Evolutionary conservation across 2,888 invertebrate species (phyloP), one percentile per base, ranked within the genome.

Genomic region (Bhutanitis thaidina): DNA sequence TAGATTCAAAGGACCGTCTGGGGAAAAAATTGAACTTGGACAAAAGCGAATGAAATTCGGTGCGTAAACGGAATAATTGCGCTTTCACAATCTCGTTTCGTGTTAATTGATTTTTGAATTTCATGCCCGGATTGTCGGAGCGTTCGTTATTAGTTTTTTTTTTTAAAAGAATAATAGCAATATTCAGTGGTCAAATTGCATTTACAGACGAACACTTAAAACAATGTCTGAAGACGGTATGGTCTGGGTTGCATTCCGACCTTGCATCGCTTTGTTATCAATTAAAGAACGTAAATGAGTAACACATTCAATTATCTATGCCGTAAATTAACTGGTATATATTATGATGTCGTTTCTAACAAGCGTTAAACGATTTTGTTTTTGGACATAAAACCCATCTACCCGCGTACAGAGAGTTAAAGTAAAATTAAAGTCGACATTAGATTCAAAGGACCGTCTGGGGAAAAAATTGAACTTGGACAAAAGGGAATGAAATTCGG

Each of bases 371-470:
- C 5, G 20, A 20, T 20, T 3, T 3, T 2, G 5, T 20, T 20
- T 20, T 20, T 20, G 2, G 5, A 20, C 3, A 20, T 20, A 20
- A 2, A 20, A 34, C 12, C 34, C 13, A 34, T 10, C 12, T 34
- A 34, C 35, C 35, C 35, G 14, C 35, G 27, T 36, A 9, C 15
- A 7, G 1, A 7, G 4, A 27, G 1, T 15, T 13, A 36, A 44
- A 27, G 15, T 20, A n/a, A 36, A 36, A 36, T 44, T 44, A 44
- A 44, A 44, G 36, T 14, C 25, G 14, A 36, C 36, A 44, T 44
- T 44, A 27, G 14, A 35, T 12, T 44, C 12, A 10, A 36, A n/a
- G 10, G 7, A 8, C 9, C 8, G 43, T 43, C 35, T 25, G 13
- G 8, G 10, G n/a, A n/a, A n/a, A 25, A 9, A 35, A 35, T 35